Evolutionary conservation across 1,140 invertebrate genomes (phyloP).

Genomic region (Sarcophaga bullata): DNA sequence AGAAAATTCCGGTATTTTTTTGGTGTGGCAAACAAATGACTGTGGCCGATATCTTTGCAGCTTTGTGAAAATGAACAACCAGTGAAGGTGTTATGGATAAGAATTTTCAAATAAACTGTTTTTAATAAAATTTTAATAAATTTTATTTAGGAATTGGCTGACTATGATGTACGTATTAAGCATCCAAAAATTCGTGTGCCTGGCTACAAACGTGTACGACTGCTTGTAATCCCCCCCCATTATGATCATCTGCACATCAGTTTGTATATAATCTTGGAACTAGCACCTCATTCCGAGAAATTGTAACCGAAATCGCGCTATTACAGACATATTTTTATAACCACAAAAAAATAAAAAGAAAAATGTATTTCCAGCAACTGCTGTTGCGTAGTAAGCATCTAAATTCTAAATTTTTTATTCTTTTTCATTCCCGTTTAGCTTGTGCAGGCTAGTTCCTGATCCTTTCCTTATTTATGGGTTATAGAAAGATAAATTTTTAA

Average conservation of each 20-base stretch:
- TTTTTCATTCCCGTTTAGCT: no score
- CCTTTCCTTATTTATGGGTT: no score
- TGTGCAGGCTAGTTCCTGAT: no score
- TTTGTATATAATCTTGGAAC: conserved; percentile 60
- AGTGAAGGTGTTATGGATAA: conserved; percentile 68
- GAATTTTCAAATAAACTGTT: conserved; percentile 66
- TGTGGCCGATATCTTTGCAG: conserved; percentile 82
- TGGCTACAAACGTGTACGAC: conserved; percentile 73
- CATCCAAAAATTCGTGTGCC: conserved; percentile 72
- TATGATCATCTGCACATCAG: conserved; percentile 75
- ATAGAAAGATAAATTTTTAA: no score
- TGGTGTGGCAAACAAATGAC: conserved; percentile 73
- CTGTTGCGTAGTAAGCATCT: no score
- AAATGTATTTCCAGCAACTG: no score
- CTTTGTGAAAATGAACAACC: conserved; percentile 89
- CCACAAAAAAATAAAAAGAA: no score
- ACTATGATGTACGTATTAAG: conserved; percentile 71
- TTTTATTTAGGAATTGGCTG: conserved; percentile 68
- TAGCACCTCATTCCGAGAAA: conserved; percentile 59
- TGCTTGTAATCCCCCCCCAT: conserved; percentile 70
- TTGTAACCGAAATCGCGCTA: no score
- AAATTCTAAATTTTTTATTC: no score
- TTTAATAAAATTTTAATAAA: not conserved
- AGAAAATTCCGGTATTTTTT: conserved; percentile 72
- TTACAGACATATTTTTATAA: no score